Evolutionary conservation across 2,888 invertebrate species (phyloP), one percentile per base, ranked within the genome.

Genomic region (Drosophila algonquin): DNA sequence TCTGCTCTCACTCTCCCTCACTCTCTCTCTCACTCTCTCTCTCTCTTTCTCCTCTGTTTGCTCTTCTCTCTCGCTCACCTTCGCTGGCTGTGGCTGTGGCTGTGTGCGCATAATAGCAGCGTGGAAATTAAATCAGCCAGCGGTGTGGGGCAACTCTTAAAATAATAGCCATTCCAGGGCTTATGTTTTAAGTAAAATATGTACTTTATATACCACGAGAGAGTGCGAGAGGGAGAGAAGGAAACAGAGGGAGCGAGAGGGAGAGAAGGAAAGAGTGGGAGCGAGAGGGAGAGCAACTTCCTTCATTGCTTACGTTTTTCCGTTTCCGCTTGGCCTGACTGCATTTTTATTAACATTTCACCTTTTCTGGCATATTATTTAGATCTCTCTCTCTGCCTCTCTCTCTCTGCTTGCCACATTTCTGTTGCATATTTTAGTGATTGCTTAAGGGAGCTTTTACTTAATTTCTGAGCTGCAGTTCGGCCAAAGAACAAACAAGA

Each of bases 121-220:
- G 40, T 40, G 40, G 81, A 89, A 85, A 85, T 85, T 89, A 85
- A 85, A 85, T 85, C 87, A 84, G 85, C 79, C 48, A 73, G 79
- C 87, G 85, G 7, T n/a, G 40, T 0, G 30, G 30, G 85, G 68
- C 76, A 85, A 87, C 89, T 40, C 40, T 85, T 85, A 79, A 89
- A 89, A 89, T 84, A 89, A 89, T 87, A 89, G 85, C 87, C 81
- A 84, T 83, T 89, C 84, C 84, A 78, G 78, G 75, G 87, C 84
- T 80, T 86, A 78, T 87, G 73, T 75, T 40, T 87, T 80, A 72
- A 86, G 73, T 76, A 83, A 80, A 89, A 89, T 80, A 80, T 89
- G 72, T 80, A 89, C 84, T 70, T 73, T 70, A 64, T 76, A 70
- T 76, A 64, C 51, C 71, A 64, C 51, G 69, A 71, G 55, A 62